phyloP scores from a whole-genome alignment of 2,113 vertebrate genomes.

The Hyperopisus bebe region DNA sequence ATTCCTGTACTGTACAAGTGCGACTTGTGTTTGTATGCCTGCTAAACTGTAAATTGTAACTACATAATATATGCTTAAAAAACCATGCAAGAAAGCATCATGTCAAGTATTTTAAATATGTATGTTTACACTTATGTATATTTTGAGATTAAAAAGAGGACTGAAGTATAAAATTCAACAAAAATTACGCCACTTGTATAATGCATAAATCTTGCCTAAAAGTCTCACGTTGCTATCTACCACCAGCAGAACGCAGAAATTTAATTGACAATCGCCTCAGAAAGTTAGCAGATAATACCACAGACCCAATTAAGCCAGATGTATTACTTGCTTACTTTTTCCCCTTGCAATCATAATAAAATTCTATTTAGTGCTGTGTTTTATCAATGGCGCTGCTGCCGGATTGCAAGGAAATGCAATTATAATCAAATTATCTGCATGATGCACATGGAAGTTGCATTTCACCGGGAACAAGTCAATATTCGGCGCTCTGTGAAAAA shows the following conservation, averaged over 20 bases:
- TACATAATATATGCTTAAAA: neutral
- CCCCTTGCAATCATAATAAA: neutral
- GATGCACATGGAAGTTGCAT: neutral
- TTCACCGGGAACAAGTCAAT: neutral
- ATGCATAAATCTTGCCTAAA: neutral
- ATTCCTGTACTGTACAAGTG: neutral
- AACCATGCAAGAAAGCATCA: neutral
- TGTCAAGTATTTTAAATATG: neutral
- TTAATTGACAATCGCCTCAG: neutral
- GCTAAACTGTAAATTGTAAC: neutral
- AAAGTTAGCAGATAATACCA: neutral
- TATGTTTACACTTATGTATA: neutral
- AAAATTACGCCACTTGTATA: neutral
- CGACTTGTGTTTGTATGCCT: neutral
- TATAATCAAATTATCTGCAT: slow-evolving; percentile 9
- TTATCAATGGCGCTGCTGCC: neutral
- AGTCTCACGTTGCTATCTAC: neutral
- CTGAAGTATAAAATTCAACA: neutral
- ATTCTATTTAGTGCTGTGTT: slow-evolving; percentile 9
- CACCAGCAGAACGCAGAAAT: neutral
- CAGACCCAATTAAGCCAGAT: neutral
- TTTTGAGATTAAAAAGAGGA: neutral
- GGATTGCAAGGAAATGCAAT: slow-evolving; percentile 10
- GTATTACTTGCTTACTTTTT: neutral
- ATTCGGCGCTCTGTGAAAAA: neutral